Base-by-base conservation (phyloP, 2,888 invertebrate species). In the Habroteleia sp. region DNA sequence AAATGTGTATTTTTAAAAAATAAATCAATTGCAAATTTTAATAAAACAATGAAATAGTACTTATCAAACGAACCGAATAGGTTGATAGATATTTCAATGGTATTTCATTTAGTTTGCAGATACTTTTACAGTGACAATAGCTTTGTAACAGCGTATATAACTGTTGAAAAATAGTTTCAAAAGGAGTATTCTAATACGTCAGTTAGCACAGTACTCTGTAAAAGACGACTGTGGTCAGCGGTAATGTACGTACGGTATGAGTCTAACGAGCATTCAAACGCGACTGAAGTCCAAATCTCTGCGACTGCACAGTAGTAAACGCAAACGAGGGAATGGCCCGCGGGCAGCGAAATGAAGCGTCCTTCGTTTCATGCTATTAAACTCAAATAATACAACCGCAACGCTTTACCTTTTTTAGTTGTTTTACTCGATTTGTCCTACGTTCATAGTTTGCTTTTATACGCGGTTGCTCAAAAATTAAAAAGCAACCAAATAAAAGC, bases 251-350 rank as follows among this genome's bases (percentile, higher is more conserved):
- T 50, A 50, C 44, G 39, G 6, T 44, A 37, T 37, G 54, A 56
- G 46, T 56, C 46, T 23, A 46, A 56, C 66, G 46, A 66, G 44
- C 39, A 46, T 66, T 46, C 46, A 66, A 46, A 46, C 35, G 39
- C 46, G 31, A 66, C 66, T 66, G 54, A 65, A 50, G 48, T 23
- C 8, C 20, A 41, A 37, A 39, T 46, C n/a, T n/a, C 25, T 31
- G 44, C 23, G 50, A 50, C 60, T 48, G 56, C 33, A 39, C 60
- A 23, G 41, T 23, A 50, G 62, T 62, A 41, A 62, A 50, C 27
- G 62, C 41, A 31, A 50, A 50, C 13, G 41, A 62, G 39, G 31
- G 62, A 62, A 50, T 62, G 48, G 50, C 41, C 50, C 16, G 50
- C 29, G 48, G 46, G 20, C 37, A 29, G 60, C 29, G 44, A 48